phyloP scores from a whole-genome alignment of 2,113 vertebrate species.

The Pseudolaguvia tuberculata region DNA sequence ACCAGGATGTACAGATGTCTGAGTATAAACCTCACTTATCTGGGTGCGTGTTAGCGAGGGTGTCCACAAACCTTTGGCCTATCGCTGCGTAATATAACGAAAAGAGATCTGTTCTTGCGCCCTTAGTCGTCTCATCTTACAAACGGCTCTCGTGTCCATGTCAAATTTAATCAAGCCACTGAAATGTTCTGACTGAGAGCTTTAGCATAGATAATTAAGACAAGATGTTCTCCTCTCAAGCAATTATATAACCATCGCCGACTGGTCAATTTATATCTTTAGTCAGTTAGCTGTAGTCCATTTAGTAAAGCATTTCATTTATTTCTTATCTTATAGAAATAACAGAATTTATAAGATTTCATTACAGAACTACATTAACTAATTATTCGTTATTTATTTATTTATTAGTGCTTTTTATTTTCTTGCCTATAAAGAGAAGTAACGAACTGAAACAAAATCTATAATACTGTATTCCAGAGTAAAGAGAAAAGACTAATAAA shows the following conservation, averaged over 20 bases:
- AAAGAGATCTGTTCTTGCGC: slow-evolving; percentile 15
- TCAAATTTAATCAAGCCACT: slow-evolving; percentile 72
- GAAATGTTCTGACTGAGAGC: slow-evolving; percentile 54
- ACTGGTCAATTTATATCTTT: slow-evolving; percentile 22
- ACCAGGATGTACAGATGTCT: too few relatives aligned
- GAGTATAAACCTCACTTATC: too few relatives aligned
- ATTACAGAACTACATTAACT: background rate
- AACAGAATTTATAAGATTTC: too few relatives aligned
- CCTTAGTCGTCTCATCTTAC: slow-evolving; percentile 47
- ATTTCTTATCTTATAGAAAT: too few relatives aligned
- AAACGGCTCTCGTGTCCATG: slow-evolving; percentile 63
- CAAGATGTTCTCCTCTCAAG: slow-evolving; percentile 64
- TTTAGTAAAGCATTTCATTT: background rate
- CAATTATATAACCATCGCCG: slow-evolving; percentile 66
- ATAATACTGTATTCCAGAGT: slow-evolving; percentile 56
- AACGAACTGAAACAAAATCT: slow-evolving; percentile 43
- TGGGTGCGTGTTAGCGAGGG: too few relatives aligned
- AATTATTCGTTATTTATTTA: background rate
- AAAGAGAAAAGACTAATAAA: slow-evolving; percentile 62
- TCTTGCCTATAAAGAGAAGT: slow-evolving; percentile 23
- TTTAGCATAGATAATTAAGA: slow-evolving; percentile 75
- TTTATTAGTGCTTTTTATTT: slow-evolving; percentile 1
- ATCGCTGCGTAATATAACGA: background rate
- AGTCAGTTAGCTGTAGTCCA: slow-evolving; percentile 44
- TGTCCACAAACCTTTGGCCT: background rate